Conservation (phyloP, 23 tunicate species). For the Botrylloides violaceus region DNA sequence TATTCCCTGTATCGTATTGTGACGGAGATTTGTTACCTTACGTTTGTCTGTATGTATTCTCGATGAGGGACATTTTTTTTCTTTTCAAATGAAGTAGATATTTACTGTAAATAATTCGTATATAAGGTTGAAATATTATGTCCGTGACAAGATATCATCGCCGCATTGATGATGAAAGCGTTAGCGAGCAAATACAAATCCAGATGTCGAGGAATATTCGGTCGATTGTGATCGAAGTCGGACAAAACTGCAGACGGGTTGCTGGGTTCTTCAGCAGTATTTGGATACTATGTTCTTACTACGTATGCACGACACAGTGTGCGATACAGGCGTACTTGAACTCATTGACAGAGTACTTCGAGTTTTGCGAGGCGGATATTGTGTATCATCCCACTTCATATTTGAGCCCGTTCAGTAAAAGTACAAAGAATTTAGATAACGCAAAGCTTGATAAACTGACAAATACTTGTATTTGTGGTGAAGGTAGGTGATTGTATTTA, state of each 20-base stretch:
- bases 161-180: background rate
- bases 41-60: too few relatives aligned
- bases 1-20: too few relatives aligned
- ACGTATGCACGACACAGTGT: background rate
- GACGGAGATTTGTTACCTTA: too few relatives aligned
- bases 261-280: constrained; percentile 6
- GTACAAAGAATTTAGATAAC: background rate
- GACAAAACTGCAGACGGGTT: constrained; percentile 6
- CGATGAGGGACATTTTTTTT: too few relatives aligned
- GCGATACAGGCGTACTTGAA: background rate
- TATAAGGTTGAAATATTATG: too few relatives aligned
- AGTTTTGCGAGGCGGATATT: background rate
- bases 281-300: constrained; percentile 9
- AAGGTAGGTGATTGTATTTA: background rate
- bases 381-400: constrained; percentile 4
- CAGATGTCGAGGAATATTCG: background rate
- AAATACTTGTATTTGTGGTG: background rate
- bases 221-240: background rate
- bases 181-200: background rate
- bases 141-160: too few relatives aligned
- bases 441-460: background rate
- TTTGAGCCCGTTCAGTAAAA: background rate
- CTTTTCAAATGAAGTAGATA: too few relatives aligned
- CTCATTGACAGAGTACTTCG: background rate
- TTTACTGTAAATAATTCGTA: too few relatives aligned